Evolutionary conservation across 2,888 invertebrate genomes (phyloP).

Genomic region (Ophioninae sp.): DNA sequence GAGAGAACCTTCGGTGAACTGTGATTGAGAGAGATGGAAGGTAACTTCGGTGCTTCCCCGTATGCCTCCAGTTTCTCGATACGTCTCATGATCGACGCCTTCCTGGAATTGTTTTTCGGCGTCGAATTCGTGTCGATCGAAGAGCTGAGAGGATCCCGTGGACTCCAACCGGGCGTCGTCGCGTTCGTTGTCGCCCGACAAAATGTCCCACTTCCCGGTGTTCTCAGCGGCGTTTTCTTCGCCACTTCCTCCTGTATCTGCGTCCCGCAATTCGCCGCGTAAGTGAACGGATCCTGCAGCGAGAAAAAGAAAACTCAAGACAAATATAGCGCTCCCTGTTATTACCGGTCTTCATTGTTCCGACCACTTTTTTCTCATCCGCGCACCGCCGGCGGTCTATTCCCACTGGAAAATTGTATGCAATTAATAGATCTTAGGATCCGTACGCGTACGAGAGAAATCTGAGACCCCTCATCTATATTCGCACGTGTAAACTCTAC

Average conservation of each 20-base stretch:
- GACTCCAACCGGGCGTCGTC: conserved; percentile 57
- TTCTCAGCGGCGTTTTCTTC: conserved; percentile 69
- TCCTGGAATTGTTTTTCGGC: conserved; percentile 48
- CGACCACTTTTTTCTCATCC: conserved; percentile 5
- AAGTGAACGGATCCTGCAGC: conserved; percentile 69
- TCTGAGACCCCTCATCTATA: neutral
- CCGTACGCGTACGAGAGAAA: conserved; percentile 30
- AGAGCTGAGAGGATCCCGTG: conserved; percentile 48
- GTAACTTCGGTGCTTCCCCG: conserved; percentile 83
- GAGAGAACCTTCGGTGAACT: conserved; percentile 77
- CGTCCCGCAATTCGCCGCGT: conserved; percentile 68
- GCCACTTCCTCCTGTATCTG: conserved; percentile 71
- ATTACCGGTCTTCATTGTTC: conserved; percentile 31
- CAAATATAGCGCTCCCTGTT: conserved; percentile 17
- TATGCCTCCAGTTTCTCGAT: conserved; percentile 83
- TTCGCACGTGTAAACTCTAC: neutral
- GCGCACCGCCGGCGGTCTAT: neutral
- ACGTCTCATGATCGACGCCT: conserved; percentile 73
- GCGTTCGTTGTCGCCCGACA: conserved; percentile 19
- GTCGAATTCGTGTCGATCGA: conserved; percentile 31
- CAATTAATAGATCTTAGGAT: conserved; percentile 48
- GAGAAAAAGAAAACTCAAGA: conserved; percentile 34
- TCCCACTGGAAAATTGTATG: neutral
- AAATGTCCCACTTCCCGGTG: conserved; percentile 59
- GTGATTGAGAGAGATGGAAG: conserved; percentile 81